Conservation (phyloP, 2,888 invertebrate species). For the Unio delphinus region DNA sequence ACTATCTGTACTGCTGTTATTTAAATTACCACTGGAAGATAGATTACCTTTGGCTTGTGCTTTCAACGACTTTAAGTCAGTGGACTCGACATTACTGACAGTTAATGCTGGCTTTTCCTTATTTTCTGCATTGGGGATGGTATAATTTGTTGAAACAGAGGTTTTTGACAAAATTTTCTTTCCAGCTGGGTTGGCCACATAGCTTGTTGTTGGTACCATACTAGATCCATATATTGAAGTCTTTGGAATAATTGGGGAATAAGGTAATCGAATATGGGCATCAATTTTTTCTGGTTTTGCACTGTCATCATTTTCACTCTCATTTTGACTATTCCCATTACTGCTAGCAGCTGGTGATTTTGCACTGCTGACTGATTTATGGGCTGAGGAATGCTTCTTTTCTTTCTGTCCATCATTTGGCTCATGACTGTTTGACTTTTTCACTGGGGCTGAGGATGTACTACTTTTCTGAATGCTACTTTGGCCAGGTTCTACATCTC, state of each 20-base stretch:
- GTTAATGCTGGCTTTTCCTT: constrained; percentile 37
- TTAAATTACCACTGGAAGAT: constrained; percentile 16
- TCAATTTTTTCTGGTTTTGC: constrained; percentile 10
- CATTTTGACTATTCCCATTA: constrained; percentile 24
- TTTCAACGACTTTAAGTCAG: constrained; percentile 56
- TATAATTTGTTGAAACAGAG: constrained; percentile 58
- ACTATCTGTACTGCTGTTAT: constrained; percentile 23
- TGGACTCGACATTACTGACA: constrained; percentile 58
- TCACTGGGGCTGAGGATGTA: constrained; percentile 43
- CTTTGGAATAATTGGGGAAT: constrained; percentile 33
- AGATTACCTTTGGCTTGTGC: constrained; percentile 57
- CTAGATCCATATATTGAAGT: constrained; percentile 36
- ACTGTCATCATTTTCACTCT: neutral
- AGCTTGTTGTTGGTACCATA: constrained; percentile 36
- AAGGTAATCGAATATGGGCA: constrained; percentile 10
- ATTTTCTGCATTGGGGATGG: constrained; percentile 40
- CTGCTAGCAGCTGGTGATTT: constrained; percentile 19
- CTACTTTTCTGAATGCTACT: constrained; percentile 7
- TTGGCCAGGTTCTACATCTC: constrained; percentile 7
- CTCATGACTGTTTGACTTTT: constrained; percentile 32
- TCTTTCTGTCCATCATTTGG: constrained; percentile 16
- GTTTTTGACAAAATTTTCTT: constrained; percentile 55
- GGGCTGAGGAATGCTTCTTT: constrained; percentile 18
- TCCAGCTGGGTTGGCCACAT: constrained; percentile 25
- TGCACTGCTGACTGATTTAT: constrained; percentile 25